These are phyloP conservation scores for Oxytorus armatus DNA, from an alignment of 2,888 invertebrate genomes.

Conservation along the genomic window DNA sequence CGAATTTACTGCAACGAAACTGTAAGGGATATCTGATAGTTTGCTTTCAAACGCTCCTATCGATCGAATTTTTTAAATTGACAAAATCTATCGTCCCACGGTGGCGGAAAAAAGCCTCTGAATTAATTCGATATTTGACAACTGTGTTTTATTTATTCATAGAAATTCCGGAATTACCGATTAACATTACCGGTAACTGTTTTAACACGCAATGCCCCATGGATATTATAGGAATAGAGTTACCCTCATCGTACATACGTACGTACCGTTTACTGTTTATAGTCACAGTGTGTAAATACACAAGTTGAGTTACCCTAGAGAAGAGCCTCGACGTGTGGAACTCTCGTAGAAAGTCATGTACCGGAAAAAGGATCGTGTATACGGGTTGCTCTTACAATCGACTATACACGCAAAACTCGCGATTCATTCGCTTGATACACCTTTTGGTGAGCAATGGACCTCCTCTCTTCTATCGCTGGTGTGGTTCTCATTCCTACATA, in stretches of 20 bases:
- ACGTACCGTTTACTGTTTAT: not conserved
- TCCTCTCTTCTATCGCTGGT: slow-evolving; percentile 31
- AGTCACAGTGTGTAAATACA: not conserved
- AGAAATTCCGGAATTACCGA: too few species aligned
- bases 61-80: too few species aligned
- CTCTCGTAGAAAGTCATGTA: slow-evolving; percentile 59
- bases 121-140: too few species aligned
- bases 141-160: too few species aligned
- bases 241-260: not conserved
- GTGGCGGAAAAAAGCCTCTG: too few species aligned
- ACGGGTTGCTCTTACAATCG: slow-evolving; percentile 56
- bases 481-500: slow-evolving; percentile 15
- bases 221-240: too few species aligned
- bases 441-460: slow-evolving; percentile 24
- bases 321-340: slow-evolving; percentile 41
- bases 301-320: slow-evolving; percentile 9
- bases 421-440: slow-evolving; percentile 48
- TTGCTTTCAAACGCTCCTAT: too few species aligned
- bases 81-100: too few species aligned
- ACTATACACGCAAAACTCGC: slow-evolving; percentile 28
- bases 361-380: slow-evolving; percentile 61
- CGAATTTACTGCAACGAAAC: too few species aligned
- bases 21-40: too few species aligned
- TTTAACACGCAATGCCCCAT: too few species aligned
- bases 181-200: too few species aligned